Base-by-base conservation (phyloP, 2,888 invertebrate species). In the Aphidoletes aphidimyza region DNA sequence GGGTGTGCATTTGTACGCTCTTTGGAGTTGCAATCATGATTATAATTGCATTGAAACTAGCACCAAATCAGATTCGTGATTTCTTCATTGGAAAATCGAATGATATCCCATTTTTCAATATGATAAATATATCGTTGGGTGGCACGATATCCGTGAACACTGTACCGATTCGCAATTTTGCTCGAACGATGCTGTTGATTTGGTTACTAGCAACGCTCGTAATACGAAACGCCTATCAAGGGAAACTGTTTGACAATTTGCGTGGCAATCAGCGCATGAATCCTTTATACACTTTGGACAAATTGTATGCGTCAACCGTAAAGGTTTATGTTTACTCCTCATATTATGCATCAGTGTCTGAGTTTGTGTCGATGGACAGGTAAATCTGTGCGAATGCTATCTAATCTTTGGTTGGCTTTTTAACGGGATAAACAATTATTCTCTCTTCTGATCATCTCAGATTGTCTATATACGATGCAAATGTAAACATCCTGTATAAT, bases 121-220 rank as follows among this genome's bases (percentile, higher is more conserved):
- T 85, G 14, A 26, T 85, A 5, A 83, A 83, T 14, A 36, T 85
- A n/a, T 45, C 6, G 45, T 39, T 85, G 0, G 85, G 84, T 0
- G 84, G 54, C 3, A 11, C 54, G 6, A 5, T 54, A 9, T 42
- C 78, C 19, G 0, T 84, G 5, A 54, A 26, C 17, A 11, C 39
- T 36, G 2, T 84, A 5, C 84, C 85, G 0, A 49, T 19, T 6
- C 54, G 83, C n/a, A 85, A 85, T 47, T 85, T 85, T 69, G 78
- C 84, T 5, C 47, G 85, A 22, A 47, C 83, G 2, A 11, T 85
- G 8, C 19, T 85, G 5, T 14, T 45, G 0, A 78, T 85, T 22
- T 84, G 83, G 69, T 45, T 85, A 45, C 1, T 85, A 45, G 84
- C 78, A 2, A 36, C 42, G 34, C 17, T 85, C 1, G 22, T 85